Conservation (phyloP, 2,797 vertebrate species). For the Erpetoichthys calabaricus region DNA sequence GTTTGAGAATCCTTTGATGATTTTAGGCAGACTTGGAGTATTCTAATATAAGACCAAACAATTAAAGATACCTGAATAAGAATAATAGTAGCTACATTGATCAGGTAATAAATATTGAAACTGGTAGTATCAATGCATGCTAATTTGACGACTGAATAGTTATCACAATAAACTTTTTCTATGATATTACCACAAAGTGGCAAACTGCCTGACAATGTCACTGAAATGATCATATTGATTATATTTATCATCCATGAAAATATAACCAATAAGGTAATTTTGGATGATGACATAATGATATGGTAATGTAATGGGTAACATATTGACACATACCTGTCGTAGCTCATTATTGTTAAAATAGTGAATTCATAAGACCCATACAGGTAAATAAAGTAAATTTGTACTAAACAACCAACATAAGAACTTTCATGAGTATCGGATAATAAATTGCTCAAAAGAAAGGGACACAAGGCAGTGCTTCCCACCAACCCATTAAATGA, state of each 20-base stretch:
- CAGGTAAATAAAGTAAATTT: constrained; percentile 32
- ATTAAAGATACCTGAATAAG: constrained; percentile 22
- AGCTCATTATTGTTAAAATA: constrained; percentile 40
- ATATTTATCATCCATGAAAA: constrained; percentile 24
- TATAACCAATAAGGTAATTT: constrained; percentile 14
- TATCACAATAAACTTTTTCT: constrained; percentile 31
- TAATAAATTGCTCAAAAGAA: constrained; percentile 18
- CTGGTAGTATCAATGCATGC: constrained; percentile 16
- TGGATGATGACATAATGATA: constrained; percentile 23
- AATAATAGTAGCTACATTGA: constrained; percentile 6
- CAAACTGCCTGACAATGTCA: constrained; percentile 23
- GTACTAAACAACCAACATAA: constrained; percentile 23
- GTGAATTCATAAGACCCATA: constrained; percentile 29
- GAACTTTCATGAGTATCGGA: constrained; percentile 15
- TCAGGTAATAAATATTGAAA: constrained; percentile 25
- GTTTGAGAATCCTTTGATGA: constrained; percentile 17
- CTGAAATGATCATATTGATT: constrained; percentile 11
- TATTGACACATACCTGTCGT: constrained; percentile 39
- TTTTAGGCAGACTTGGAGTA: constrained; percentile 26
- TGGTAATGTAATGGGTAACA: constrained; percentile 39
- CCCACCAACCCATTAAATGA: constrained; percentile 28
- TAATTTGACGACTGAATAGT: constrained; percentile 38
- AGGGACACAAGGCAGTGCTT: constrained; percentile 21
- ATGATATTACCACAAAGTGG: constrained; percentile 29
- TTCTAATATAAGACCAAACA: constrained; percentile 29